These are phyloP conservation scores for Heliconius sara DNA, from an alignment of 2,888 invertebrate species.

Conservation along the genomic window DNA sequence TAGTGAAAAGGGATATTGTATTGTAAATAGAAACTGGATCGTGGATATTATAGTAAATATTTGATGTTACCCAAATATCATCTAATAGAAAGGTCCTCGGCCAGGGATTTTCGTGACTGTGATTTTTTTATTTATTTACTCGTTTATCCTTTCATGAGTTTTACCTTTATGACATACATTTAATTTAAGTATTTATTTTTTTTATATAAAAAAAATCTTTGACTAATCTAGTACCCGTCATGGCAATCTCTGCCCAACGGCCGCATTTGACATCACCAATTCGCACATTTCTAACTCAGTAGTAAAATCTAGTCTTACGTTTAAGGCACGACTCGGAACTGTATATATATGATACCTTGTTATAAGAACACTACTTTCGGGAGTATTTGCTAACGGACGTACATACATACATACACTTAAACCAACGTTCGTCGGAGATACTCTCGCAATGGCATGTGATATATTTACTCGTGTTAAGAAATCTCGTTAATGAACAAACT, in stretches of 20 bases:
- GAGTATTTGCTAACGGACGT: conserved; percentile 67
- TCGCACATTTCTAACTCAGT: conserved; percentile 73
- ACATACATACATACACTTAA: conserved; percentile 48
- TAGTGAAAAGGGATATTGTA: conserved; percentile 13
- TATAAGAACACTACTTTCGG: conserved; percentile 71
- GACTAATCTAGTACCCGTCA: conserved; percentile 41
- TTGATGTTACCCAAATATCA: conserved; percentile 57
- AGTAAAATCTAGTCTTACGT: conserved; percentile 83
- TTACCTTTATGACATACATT: conserved; percentile 26
- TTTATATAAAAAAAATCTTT: conserved; percentile 31
- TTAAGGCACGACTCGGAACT: conserved; percentile 77
- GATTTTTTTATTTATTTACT: conserved; percentile 31
- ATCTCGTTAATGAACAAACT: conserved; percentile 60
- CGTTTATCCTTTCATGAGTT: conserved; percentile 32
- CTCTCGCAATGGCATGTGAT: conserved; percentile 77
- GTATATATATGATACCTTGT: conserved; percentile 76
- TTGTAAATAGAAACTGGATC: conserved; percentile 31
- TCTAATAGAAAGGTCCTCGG: conserved; percentile 40
- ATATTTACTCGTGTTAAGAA: conserved; percentile 73
- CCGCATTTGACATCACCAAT: conserved; percentile 55
- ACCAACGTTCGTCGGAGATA: conserved; percentile 66
- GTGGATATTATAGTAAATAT: conserved; percentile 24
- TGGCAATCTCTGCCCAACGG: conserved; percentile 47
- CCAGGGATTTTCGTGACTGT: conserved; percentile 49
- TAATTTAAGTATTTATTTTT: conserved; percentile 31